A percentile compares a stretch with the other conserved stretches of the same genome.
Evolutionary conservation across 2,888 invertebrate genomes (phyloP).

Genomic region (Neocrepidodera transversa): DNA sequence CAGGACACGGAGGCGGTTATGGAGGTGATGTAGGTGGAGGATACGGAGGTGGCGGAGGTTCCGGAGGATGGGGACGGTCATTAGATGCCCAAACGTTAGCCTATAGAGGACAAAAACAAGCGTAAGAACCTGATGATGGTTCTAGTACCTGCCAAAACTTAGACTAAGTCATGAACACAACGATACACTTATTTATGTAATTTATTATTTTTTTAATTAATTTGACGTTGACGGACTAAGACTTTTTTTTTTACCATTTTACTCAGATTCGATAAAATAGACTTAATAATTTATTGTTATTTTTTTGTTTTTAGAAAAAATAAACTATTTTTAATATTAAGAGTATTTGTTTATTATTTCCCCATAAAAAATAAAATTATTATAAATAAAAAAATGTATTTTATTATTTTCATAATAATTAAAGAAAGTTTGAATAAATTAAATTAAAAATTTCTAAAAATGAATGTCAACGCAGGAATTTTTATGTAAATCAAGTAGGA

Average conservation of each 20-base stretch:
- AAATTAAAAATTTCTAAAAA: no score
- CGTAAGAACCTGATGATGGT: slow-evolving; percentile 48
- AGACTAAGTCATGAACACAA: slow-evolving; percentile 42
- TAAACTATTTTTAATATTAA: slow-evolving; percentile 40
- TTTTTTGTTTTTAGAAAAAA: slow-evolving; percentile 50
- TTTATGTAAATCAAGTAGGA: neutral
- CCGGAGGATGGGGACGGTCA: slow-evolving; percentile 79
- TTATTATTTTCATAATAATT: no score
- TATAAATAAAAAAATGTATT: no score
- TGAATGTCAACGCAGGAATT: no score
- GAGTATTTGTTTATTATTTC: slow-evolving; percentile 13
- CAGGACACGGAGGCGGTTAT: slow-evolving; percentile 62
- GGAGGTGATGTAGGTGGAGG: slow-evolving; percentile 64
- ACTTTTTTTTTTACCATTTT: slow-evolving; percentile 42
- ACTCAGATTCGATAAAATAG: slow-evolving; percentile 50
- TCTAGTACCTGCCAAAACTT: slow-evolving; percentile 59
- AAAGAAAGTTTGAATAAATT: no score
- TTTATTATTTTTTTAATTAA: slow-evolving; percentile 38
- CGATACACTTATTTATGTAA: slow-evolving; percentile 37
- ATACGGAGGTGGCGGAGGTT: slow-evolving; percentile 67
- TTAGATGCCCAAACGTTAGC: slow-evolving; percentile 79
- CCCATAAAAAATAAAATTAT: neutral
- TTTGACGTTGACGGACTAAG: slow-evolving; percentile 50
- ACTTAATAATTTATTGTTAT: slow-evolving; percentile 54
- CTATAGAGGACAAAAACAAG: slow-evolving; percentile 74